A percentile compares a stretch with the other conserved stretches of the same genome.
These are phyloP conservation scores for Carettochelys insculpta DNA, from an alignment of 2,113 vertebrate species.

Conservation along the genomic window DNA sequence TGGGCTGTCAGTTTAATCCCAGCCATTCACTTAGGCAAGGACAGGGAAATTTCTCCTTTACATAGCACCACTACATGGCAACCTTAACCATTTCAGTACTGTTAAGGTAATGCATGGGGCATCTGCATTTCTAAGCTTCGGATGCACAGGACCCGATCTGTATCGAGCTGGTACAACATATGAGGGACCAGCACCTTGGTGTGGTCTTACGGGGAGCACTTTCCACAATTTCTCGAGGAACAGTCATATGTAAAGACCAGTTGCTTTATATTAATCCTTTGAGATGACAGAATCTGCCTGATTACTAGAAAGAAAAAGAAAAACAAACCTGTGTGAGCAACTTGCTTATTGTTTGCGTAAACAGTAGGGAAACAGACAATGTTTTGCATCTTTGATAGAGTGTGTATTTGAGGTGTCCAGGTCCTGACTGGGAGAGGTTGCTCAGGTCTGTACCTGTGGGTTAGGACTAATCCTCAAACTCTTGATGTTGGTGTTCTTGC, in stretches of 20 bases:
- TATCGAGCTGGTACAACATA: background rate
- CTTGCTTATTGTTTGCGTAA: background rate
- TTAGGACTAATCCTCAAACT: background rate
- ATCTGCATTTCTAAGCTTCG: background rate
- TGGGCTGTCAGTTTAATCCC: conserved; percentile 99
- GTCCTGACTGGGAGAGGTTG: background rate
- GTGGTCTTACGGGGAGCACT: background rate
- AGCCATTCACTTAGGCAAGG: conserved; percentile 99
- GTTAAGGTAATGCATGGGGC: conserved; percentile 1
- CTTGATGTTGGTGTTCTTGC: background rate
- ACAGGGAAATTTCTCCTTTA: conserved; percentile 99
- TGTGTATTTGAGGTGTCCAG: background rate
- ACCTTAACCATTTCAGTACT: conserved; percentile 80
- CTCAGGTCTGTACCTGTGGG: background rate
- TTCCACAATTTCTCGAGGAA: background rate
- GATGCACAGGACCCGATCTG: rapidly evolving
- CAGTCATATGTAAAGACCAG: background rate
- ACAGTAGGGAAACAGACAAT: background rate
- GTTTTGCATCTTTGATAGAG: background rate
- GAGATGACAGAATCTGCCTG: background rate
- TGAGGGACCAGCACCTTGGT: background rate
- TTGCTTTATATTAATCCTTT: background rate
- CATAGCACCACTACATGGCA: conserved; percentile 78
- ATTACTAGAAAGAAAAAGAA: background rate
- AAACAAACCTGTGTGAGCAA: background rate